phyloP scores from a whole-genome alignment of 2,888 invertebrate species.

The Lacanobia oleracea region DNA sequence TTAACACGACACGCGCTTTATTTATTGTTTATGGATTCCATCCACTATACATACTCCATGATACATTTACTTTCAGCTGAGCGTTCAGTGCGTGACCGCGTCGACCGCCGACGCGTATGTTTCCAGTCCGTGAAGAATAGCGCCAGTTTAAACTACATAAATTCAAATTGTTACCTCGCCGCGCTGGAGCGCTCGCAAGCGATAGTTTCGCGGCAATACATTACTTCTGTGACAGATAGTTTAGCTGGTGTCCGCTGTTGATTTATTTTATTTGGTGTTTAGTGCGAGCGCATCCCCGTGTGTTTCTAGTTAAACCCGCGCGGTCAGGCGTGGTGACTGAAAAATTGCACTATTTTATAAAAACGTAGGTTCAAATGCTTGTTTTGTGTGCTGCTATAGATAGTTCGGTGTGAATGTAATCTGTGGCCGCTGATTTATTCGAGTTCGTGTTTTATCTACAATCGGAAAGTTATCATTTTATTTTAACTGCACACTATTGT shows the following conservation, averaged over 20 bases:
- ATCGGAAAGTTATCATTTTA: background rate
- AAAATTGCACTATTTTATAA: slow-evolving; percentile 41
- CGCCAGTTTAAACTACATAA: slow-evolving; percentile 57
- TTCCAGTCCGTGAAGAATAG: slow-evolving; percentile 49
- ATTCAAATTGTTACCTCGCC: slow-evolving; percentile 52
- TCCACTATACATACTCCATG: background rate
- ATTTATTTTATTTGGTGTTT: slow-evolving; percentile 64
- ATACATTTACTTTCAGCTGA: slow-evolving; percentile 1
- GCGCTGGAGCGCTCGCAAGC: slow-evolving; percentile 33
- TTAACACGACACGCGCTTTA: slow-evolving; percentile 22
- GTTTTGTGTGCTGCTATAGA: slow-evolving; percentile 31
- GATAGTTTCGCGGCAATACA: slow-evolving; percentile 43
- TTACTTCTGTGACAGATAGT: slow-evolving; percentile 62
- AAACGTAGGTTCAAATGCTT: slow-evolving; percentile 26
- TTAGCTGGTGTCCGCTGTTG: slow-evolving; percentile 59
- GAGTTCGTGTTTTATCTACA: slow-evolving; percentile 8
- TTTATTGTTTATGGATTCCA: slow-evolving; percentile 40
- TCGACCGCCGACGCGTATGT: slow-evolving; percentile 16
- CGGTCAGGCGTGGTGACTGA: slow-evolving; percentile 19
- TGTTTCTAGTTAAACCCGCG: slow-evolving; percentile 34
- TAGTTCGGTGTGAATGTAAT: slow-evolving; percentile 37
- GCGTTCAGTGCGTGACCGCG: background rate
- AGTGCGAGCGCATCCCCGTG: slow-evolving; percentile 34
- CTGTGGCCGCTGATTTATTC: slow-evolving; percentile 33
- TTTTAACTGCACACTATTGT: background rate